Percentiles rank a stretch among this genome's conserved stretches.
These are phyloP conservation scores for Parapristionchus giblindavisi DNA, from an alignment of 2,888 invertebrate genomes.

Conservation along the genomic window DNA sequence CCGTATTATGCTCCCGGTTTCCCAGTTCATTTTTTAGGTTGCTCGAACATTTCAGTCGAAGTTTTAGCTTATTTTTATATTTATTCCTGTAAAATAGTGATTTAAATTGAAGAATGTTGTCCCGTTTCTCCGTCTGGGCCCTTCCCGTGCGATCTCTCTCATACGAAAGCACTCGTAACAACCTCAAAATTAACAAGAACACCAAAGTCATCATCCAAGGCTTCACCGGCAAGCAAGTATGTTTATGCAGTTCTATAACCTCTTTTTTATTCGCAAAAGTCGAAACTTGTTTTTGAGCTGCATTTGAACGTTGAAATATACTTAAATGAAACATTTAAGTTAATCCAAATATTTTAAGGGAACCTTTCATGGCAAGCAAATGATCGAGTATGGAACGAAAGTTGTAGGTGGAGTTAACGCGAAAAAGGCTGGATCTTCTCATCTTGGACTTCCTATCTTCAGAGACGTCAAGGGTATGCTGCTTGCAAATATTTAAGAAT, in stretches of 20 bases:
- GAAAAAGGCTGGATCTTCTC: conserved; percentile 81
- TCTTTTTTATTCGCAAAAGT: neutral
- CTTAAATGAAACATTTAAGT: conserved; percentile 82
- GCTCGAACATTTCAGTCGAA: too few species aligned
- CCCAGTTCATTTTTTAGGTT: too few species aligned
- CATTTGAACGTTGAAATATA: conserved; percentile 77
- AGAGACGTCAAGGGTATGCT: conserved; percentile 72
- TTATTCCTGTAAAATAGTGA: too few species aligned
- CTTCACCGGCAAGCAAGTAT: conserved; percentile 54
- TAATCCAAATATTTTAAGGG: conserved; percentile 62
- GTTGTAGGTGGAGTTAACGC: conserved; percentile 82
- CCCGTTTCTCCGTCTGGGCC: conserved; percentile 31
- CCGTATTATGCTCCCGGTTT: too few species aligned
- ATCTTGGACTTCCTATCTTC: conserved; percentile 88
- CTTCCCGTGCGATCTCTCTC: conserved; percentile 30
- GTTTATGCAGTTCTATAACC: neutral
- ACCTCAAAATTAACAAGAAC: conserved; percentile 51
- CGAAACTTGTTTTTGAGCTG: neutral
- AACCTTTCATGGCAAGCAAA: conserved; percentile 83
- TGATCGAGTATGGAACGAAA: conserved; percentile 97
- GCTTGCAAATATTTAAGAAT: too few species aligned
- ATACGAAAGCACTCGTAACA: conserved; percentile 47
- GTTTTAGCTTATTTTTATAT: too few species aligned
- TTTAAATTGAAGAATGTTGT: conserved; percentile 36
- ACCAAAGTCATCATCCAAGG: conserved; percentile 61